Evolutionary conservation across 2,797 vertebrate species (phyloP), one percentile per base, ranked within the genome.

Genomic region (Anisognathus igniventris): DNA sequence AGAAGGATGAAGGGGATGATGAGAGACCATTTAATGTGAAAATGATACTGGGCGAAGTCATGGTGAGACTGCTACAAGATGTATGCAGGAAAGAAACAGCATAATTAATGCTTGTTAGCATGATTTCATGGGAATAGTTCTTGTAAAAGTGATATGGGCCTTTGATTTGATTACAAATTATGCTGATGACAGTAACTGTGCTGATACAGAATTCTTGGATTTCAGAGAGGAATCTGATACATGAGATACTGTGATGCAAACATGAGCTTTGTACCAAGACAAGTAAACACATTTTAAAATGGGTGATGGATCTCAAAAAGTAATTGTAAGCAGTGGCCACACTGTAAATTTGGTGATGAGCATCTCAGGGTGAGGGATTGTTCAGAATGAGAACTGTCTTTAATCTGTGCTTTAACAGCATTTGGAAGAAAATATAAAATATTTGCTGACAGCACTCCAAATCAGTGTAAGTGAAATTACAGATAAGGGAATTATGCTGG

Each of bases 111-210:
- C 88, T 93, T 54, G 71, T 89, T 95, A 96, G 74, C 50, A 37
- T 92, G 94, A 94, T 96, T 96, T 93, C 92, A 82, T 84, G 93
- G 93, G 86, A 95, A 95, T 94, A 87, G 80, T 88, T 94, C 80
- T 93, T 94, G 88, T 89, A 86, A 93, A 94, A 74, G 56, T 0
- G 35, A 93, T 94, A 94, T 31, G 77, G 78, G 88, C 57, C 72
- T 87, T 92, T 95, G 92, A 94, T 95, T 95, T 92, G 94, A 95
- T 95, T 96, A 91, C 84, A 92, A 95, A 95, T 96, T 94, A 86
- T 82, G 92, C 83, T 96, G 95, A 92, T 96, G 93, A 92, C 0
- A 2, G 93, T 92, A 87, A 93, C 83, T 74, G 62, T 56, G 64
- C 74, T 95, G 90, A 82, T 85, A 90, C n/a, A 95, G 93, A 88